Base-by-base conservation (phyloP, 2,888 invertebrate species). In the Lapara coniferarum region DNA sequence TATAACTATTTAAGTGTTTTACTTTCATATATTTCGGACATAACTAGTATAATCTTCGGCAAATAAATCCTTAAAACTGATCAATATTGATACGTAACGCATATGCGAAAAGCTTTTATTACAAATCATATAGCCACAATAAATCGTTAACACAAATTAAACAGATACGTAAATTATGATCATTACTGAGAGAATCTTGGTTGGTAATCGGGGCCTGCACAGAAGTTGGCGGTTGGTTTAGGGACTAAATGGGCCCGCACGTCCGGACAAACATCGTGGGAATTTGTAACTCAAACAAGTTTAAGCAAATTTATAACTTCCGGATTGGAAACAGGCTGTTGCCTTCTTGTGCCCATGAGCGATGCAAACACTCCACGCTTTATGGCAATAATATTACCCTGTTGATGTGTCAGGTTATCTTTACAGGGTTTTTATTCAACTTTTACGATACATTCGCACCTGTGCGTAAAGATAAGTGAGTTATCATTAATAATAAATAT, bases 301-400 rank as follows among this genome's bases (percentile, higher is more conserved):
- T 92, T 89, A 90, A 86, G 87, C 85, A 91, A 92, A 92, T 92
- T 91, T 90, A 92, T 91, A 92, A 91, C 88, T 92, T 91, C 88
- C 85, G 85, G 83, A 87, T 89, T 86, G 84, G 82, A 84, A 83
- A 83, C 86, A 79, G 81, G 77, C 86, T 85, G 87, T 81, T 85
- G 83, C 59, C 68, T 68, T 68, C 68, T 68, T 68, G 68, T 49
- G 19, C 59, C 57, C 46, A 46, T 6, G 59, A 46, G 46, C 44
- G 16, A 16, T 19, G 49, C 46, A 46, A 46, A 63, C 37, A 57
- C 13, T 13, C 12, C 63, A 2, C 46, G 7, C 46, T 63, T 63
- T 63, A 63, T 63, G 19, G 63, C 63, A 63, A 63, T 63, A 19
- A 63, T 63, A 63, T 37, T 37, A 63, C 49, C 12, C 63, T 63